Evolutionary conservation across 2,113 vertebrate species (phyloP), one percentile per base, ranked within the genome.

Genomic region (Pionites leucogaster): DNA sequence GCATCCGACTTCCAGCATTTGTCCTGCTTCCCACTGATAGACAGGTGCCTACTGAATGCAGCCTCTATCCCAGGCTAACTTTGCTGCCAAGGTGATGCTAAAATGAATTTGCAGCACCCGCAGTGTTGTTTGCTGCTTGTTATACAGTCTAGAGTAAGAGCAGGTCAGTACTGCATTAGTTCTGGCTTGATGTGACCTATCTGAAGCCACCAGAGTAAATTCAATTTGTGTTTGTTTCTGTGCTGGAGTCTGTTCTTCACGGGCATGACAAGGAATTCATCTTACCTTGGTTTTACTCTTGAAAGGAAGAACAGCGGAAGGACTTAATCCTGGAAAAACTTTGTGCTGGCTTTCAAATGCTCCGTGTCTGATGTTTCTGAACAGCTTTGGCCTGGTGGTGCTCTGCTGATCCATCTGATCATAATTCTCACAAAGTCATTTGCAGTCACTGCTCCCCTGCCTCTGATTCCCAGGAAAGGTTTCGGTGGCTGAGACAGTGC

Each of bases 151-250:
- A 13, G 69, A 81, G 70, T 67, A 93, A 80, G 92, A 90, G 57
- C 9, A 16, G 80, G 94, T 96, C 95, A 90, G 94, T 96, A 88
- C 88, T 88, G 87, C 91, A 87, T 96, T 96, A 93, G 47, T 95
- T 95, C 53, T 79, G 79, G 69, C 80, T 95, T 60, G 90, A 93
- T 90, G 49, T 81, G 85, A 93, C 84, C 89, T 93, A 37, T 90
- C 92, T 90, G 76, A 95, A 95, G 89, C 82, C 91, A 91, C 72
- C 55, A 31, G 68, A 92, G 91, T 92, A 94, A 96, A 96, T 95
- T 96, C 78, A 93, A 33, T 94, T 95, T 91, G 93, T 93, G 76
- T 95, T 96, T 87, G 76, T 96, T 96, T 87, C 83, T 91, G 65
- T 83, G 39, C 82, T 57, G 64, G 68, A 93, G 72, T 82, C 65